Percentiles rank a stretch among this genome's conserved stretches.
Conservation (phyloP, 2,888 invertebrate genomes). For the Exocentrus adspersus region DNA sequence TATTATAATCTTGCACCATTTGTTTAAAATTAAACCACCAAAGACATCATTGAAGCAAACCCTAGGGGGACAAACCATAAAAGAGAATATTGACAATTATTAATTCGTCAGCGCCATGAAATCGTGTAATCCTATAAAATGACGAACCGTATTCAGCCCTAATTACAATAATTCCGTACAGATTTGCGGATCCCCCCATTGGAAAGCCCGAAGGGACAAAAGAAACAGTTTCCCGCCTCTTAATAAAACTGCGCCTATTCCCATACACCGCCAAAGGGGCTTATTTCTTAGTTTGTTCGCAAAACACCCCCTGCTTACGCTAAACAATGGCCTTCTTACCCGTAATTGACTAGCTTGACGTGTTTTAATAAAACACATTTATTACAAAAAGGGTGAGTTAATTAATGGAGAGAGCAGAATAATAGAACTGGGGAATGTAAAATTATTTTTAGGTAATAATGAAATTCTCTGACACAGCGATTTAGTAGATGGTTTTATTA, state of each 20-base stretch:
- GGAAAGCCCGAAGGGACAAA: slow-evolving; percentile 17
- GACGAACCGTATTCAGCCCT: slow-evolving; percentile 3
- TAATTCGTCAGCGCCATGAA: background rate
- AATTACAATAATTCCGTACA: slow-evolving; percentile 15
- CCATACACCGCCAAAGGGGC: slow-evolving; percentile 20
- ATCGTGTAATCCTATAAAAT: background rate
- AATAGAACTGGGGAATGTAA: too few relatives aligned
- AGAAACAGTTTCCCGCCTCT: slow-evolving; percentile 27
- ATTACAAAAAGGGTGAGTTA: slow-evolving; percentile 26
- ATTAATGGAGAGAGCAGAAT: slow-evolving; percentile 17
- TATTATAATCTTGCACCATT: too few relatives aligned
- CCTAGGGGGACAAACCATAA: background rate
- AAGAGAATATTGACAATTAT: background rate
- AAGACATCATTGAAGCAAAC: background rate
- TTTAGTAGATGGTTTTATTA: background rate
- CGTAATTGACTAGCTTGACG: slow-evolving; percentile 26
- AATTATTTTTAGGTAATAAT: too few relatives aligned
- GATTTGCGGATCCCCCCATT: slow-evolving; percentile 23
- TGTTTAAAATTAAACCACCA: background rate
- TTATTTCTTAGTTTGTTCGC: slow-evolving; percentile 34
- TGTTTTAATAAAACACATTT: slow-evolving; percentile 27
- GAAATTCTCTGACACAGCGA: background rate
- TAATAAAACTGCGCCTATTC: slow-evolving; percentile 19
- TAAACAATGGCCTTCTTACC: slow-evolving; percentile 31
- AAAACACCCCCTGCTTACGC: slow-evolving; percentile 29